Evolutionary conservation across 1,140 invertebrate genomes (phyloP).

Genomic region (Pseudomyrmex gracilis): DNA sequence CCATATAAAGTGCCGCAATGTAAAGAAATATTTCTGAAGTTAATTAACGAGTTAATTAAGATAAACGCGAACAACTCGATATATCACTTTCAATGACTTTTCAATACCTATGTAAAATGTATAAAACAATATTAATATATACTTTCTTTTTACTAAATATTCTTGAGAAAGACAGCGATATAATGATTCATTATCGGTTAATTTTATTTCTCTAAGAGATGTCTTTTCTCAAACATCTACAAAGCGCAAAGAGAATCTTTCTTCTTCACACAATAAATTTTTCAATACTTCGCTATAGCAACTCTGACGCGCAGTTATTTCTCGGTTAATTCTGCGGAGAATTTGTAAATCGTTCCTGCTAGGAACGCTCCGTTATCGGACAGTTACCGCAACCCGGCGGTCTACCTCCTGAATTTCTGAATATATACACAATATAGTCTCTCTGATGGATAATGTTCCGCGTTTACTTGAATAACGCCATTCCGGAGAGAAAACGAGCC

Average conservation of each 20-base stretch:
- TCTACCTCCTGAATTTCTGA: conserved; percentile 15
- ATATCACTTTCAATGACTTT: not conserved
- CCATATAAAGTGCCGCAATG: not conserved
- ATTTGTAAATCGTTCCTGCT: not conserved
- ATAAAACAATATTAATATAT: conserved; percentile 13
- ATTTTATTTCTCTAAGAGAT: not conserved
- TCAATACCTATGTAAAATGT: not conserved
- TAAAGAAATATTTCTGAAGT: not conserved
- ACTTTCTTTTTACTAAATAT: not conserved
- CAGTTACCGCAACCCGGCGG: conserved; percentile 10
- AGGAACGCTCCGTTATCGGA: not conserved
- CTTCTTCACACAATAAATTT: not conserved
- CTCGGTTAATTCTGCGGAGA: not conserved
- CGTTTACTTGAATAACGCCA: not conserved
- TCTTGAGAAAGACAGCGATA: not conserved
- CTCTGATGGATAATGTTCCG: conserved; percentile 8
- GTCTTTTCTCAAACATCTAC: too few species aligned
- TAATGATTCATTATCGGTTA: not conserved
- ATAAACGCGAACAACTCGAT: not conserved
- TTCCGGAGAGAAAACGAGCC: not conserved
- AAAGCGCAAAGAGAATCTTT: too few species aligned
- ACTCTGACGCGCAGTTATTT: not conserved
- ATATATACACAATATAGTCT: not conserved
- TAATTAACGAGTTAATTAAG: conserved; percentile 6
- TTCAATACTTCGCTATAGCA: not conserved